These are phyloP conservation scores for Heliconius aoede DNA, from an alignment of 2,888 invertebrate species.

Conservation along the genomic window DNA sequence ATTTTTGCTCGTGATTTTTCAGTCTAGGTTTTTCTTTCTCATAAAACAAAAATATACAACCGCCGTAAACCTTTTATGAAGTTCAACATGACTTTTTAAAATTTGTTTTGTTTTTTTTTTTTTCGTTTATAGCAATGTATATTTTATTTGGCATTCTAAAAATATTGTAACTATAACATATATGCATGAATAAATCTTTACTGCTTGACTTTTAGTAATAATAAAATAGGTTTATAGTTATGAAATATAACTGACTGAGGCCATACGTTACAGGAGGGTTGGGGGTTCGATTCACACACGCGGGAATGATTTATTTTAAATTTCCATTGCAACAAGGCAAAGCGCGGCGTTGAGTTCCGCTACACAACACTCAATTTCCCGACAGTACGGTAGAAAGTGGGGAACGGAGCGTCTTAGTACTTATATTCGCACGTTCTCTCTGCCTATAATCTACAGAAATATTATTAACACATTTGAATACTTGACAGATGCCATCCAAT, in stretches of 20 bases:
- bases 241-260: too few species aligned
- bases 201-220: not conserved
- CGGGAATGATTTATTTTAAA: too few species aligned
- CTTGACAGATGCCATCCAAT: slow-evolving; percentile 5
- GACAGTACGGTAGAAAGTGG: too few species aligned
- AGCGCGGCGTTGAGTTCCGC: too few species aligned
- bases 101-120: not conserved
- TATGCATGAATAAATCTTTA: not conserved
- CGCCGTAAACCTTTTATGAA: slow-evolving; percentile 23
- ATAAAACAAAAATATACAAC: slow-evolving; percentile 18
- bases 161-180: not conserved
- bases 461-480: not conserved
- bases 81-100: slow-evolving; percentile 15
- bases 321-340: too few species aligned
- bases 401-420: too few species aligned
- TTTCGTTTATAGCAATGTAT: slow-evolving; percentile 4
- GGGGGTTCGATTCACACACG: too few species aligned
- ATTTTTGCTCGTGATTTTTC: slow-evolving; percentile 58
- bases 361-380: too few species aligned
- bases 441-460: not conserved
- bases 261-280: too few species aligned
- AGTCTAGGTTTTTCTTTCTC: slow-evolving; percentile 18
- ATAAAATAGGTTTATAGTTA: not conserved
- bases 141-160: slow-evolving; percentile 7
- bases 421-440: too few species aligned